phyloP scores from a whole-genome alignment of 2,797 vertebrate genomes.

The Silurus lanzhouensis region DNA sequence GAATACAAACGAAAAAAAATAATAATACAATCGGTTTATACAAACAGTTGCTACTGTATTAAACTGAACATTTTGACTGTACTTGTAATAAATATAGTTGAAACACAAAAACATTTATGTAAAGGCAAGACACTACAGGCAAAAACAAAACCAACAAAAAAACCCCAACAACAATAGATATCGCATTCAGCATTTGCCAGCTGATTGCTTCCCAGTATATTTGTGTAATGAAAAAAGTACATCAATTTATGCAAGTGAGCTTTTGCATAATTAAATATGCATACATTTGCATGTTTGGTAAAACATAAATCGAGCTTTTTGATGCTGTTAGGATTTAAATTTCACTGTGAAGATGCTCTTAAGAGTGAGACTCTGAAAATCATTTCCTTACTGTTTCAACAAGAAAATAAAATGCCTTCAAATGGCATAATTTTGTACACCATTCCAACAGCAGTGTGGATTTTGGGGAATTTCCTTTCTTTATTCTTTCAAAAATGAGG shows the following conservation, averaged over 20 bases:
- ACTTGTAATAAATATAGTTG: constrained; percentile 32
- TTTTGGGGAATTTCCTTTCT: not conserved
- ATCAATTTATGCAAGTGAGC: not conserved
- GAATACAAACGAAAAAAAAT: no score
- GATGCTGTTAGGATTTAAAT: not conserved
- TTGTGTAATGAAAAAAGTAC: not conserved
- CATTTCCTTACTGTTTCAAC: not conserved
- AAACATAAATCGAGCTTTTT: not conserved
- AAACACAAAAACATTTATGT: constrained; percentile 24
- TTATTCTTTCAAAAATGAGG: not conserved
- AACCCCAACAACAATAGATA: not conserved
- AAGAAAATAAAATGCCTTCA: not conserved
- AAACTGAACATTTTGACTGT: not conserved
- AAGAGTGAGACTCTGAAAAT: not conserved
- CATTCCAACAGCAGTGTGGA: not conserved
- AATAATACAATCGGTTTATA: not conserved
- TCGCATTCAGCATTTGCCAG: not conserved
- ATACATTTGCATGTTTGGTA: not conserved
- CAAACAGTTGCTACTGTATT: constrained; percentile 3
- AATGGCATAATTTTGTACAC: not conserved
- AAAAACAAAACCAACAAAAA: not conserved
- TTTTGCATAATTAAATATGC: constrained; percentile 2
- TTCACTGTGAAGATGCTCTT: not conserved
- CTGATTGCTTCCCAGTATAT: not conserved
- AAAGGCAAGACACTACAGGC: constrained; percentile 5